phyloP scores from a whole-genome alignment of 2,113 vertebrate genomes.

The Grammomys surdaster region DNA sequence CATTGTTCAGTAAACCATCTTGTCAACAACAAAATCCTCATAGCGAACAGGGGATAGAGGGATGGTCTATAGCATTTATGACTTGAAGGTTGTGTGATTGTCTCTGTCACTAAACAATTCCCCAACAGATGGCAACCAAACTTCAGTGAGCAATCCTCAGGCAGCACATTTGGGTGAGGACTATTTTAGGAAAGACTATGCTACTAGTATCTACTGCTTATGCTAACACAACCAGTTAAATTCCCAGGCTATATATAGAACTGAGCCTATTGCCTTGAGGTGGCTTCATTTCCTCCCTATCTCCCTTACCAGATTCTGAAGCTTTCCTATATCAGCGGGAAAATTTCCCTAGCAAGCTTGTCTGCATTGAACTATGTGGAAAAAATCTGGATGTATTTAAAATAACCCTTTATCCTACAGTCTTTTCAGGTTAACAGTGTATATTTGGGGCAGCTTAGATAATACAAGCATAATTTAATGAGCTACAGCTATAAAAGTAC shows the following conservation, averaged over 20 bases:
- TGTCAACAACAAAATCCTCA: not conserved
- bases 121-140: not conserved
- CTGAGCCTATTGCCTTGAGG: not conserved
- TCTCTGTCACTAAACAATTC: not conserved
- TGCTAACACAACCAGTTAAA: not conserved
- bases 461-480: constrained; percentile 64
- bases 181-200: not conserved
- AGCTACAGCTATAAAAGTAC: constrained; percentile 58
- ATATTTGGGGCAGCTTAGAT: constrained; percentile 5
- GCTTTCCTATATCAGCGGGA: constrained; percentile 50
- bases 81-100: not conserved
- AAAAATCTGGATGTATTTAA: constrained; percentile 25
- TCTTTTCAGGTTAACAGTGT: constrained; percentile 59
- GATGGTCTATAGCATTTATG: not conserved
- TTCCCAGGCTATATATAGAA: not conserved
- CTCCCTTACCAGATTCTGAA: constrained; percentile 6
- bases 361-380: not conserved
- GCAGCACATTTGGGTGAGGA: not conserved
- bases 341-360: constrained; percentile 28
- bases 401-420: not conserved
- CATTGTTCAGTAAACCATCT: not conserved
- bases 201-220: not conserved
- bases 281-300: not conserved
- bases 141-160: not conserved
- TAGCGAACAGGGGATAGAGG: not conserved